Base-by-base conservation (phyloP, 1,140 invertebrate species). In the Probaryconus sp. region DNA sequence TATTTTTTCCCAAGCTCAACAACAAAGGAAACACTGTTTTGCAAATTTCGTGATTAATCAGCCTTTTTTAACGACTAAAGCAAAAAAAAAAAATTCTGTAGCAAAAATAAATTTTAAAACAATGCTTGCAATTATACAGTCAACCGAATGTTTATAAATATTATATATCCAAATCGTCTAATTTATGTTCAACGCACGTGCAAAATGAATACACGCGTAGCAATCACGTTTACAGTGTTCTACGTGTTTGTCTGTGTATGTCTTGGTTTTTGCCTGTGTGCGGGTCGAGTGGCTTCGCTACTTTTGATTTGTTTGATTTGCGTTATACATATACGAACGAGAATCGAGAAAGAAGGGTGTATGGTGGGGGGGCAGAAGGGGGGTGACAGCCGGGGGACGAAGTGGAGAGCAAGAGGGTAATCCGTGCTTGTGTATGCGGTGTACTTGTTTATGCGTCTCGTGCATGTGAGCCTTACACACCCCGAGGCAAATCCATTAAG, bases 271-370 rank as follows among this genome's bases (percentile, higher is more conserved):
- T 6, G 13, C 50, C 33, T 28, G 45, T 17, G 67, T 28, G 24
- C 42, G 48, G 45, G 47, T 72, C 48, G 48, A 67, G 70, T 67
- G 70, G 61, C 61, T 67, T 61, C 53, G 69, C 61, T 60, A 65
- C 69, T 72, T 65, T 72, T 72, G 60, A 72, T 67, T 73, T 73
- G 61, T 73, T 73, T 73, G 70, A 65, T 72, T 72, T 72, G 60
- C 45, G 45, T 48, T 65, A 45, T 72, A 56, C 55, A 61, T 55
- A 17, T 11, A 31, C 37, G 48, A 11, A 6, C 3, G 47, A 7
- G 37, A 3, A 17, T 5, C n/a, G 17, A 37, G 45, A 45, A 35
- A 13, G 11, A 13, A 13, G 31, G 31, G 31, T 3, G n/a, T 35
- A 14, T 13, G 14, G 10, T 2, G n/a, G 31, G 2, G 31, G 2